These are phyloP conservation scores for Actinostola sp. DNA, from an alignment of 92 coral and sea anemone genomes.

Conservation along the genomic window DNA sequence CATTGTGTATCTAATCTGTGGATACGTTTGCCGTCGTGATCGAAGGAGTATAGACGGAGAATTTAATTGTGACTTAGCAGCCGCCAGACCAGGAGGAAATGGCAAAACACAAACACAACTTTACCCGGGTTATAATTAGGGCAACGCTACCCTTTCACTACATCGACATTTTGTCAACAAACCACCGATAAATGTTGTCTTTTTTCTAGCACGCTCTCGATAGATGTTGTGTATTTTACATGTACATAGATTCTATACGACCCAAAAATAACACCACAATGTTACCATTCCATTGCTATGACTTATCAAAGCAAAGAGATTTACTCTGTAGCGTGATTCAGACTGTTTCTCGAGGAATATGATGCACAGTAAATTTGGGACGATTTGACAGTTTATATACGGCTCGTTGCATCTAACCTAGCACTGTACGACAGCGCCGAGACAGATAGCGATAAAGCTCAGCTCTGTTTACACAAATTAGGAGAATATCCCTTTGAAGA, in stretches of 20 bases:
- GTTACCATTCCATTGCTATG: not conserved
- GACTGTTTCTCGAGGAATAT: not conserved
- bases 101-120: not conserved
- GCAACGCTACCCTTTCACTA: not conserved
- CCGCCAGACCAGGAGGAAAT: slow-evolving; percentile 23
- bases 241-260: not conserved
- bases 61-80: not conserved
- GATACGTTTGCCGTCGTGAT: not conserved
- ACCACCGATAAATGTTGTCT: not conserved
- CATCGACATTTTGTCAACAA: not conserved
- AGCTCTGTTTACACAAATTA: slow-evolving; percentile 5
- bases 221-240: not conserved
- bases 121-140: slow-evolving; percentile 1
- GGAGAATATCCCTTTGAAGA: not conserved
- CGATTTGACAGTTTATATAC: not conserved
- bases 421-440: not conserved
- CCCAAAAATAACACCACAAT: not conserved
- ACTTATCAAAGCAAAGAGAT: not conserved
- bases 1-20: slow-evolving; percentile 5
- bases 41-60: not conserved
- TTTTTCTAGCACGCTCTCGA: not conserved
- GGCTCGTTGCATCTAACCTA: not conserved
- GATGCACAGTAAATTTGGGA: no score
- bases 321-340: not conserved
- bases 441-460: not conserved